Conservation (phyloP, 2,113 vertebrate genomes). For the Blennius ocellaris region DNA sequence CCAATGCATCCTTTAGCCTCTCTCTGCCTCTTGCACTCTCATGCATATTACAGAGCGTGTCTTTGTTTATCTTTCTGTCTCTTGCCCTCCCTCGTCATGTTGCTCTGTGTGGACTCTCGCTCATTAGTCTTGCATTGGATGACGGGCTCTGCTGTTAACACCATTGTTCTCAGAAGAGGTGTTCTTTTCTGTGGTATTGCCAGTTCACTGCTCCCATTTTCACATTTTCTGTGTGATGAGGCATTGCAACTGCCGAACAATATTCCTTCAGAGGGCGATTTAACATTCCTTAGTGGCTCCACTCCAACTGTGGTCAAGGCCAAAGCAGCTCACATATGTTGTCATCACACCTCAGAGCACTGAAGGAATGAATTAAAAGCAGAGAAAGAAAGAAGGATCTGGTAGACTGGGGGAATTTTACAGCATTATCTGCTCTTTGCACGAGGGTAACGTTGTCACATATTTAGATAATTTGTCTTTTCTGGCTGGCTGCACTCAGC, state of each 20-base stretch:
- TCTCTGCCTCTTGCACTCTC: constrained; percentile 22
- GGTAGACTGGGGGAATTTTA: constrained; percentile 42
- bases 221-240: constrained; percentile 63
- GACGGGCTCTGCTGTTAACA: constrained; percentile 28
- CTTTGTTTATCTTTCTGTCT: constrained; percentile 32
- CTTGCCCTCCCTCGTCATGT: constrained; percentile 12
- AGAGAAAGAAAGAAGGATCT: constrained; percentile 1
- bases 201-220: constrained; percentile 65
- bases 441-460: constrained; percentile 66
- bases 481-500: constrained; percentile 62
- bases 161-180: constrained; percentile 65
- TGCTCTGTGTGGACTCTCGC: constrained; percentile 34
- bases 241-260: constrained; percentile 58
- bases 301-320: constrained; percentile 55
- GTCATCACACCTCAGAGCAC: constrained; percentile 41
- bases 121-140: constrained; percentile 38
- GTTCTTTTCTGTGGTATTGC: constrained; percentile 50
- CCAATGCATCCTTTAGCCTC: not conserved
- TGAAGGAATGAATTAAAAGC: not conserved
- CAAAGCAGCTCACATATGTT: constrained; percentile 48
- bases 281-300: constrained; percentile 51
- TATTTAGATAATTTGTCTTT: constrained; percentile 75
- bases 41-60: constrained; percentile 45
- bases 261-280: constrained; percentile 55
- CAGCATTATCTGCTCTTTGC: constrained; percentile 66